Percentiles rank a stretch among this genome's conserved stretches.
phyloP scores from a whole-genome alignment of 2,113 vertebrate genomes.

The Clarias batrachus region DNA sequence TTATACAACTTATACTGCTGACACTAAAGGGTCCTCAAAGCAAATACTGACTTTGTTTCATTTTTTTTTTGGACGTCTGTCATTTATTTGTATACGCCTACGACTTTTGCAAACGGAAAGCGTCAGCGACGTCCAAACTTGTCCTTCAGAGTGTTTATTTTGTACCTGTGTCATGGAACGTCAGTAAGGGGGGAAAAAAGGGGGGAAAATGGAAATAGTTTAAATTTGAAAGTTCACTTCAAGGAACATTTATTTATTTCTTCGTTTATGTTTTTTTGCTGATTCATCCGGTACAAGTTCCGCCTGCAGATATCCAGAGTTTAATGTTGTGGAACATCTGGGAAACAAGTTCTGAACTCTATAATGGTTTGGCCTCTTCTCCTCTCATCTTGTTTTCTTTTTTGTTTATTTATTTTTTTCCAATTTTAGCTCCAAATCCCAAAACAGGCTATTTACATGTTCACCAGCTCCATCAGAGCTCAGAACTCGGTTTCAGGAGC shows the following conservation, averaged over 20 bases:
- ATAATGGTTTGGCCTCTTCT: constrained; percentile 3
- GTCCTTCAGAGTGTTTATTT: background rate
- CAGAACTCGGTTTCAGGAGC: background rate
- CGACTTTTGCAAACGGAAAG: background rate
- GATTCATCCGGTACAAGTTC: background rate
- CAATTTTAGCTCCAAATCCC: background rate
- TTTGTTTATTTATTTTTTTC: background rate
- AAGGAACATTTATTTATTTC: background rate
- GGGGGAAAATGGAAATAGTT: background rate
- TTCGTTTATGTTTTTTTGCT: background rate
- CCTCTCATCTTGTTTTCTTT: background rate
- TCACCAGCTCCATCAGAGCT: background rate
- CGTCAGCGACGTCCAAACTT: background rate
- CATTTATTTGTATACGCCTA: too few relatives aligned
- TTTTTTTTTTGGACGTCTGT: too few relatives aligned
- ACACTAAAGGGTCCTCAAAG: too few relatives aligned
- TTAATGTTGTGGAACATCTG: constrained; percentile 2
- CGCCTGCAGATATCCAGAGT: background rate
- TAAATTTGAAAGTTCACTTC: background rate
- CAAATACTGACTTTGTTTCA: too few relatives aligned
- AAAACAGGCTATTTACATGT: background rate
- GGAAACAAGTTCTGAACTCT: constrained; percentile 3
- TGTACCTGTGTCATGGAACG: background rate
- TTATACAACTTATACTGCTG: too few relatives aligned
- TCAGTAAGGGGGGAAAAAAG: background rate